Percentiles rank a stretch among this genome's conserved stretches.
Conservation (phyloP, 2,888 invertebrate species). For the Pseudanteris insignis region DNA sequence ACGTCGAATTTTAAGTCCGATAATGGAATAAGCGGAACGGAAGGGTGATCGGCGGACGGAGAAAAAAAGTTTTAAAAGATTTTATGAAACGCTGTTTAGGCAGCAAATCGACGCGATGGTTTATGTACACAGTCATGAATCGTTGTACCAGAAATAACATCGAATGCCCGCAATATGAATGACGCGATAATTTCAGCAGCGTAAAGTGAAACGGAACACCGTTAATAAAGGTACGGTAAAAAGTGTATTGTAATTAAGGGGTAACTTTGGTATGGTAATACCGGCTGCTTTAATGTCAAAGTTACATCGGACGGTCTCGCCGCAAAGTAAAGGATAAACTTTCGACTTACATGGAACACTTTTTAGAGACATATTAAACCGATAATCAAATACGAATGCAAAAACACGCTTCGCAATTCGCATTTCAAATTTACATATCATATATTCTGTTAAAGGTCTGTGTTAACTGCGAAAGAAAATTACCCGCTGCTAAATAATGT, state of each 20-base stretch:
- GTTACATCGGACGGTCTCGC: constrained; percentile 6
- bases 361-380: too few species aligned
- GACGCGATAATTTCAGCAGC: constrained; percentile 4
- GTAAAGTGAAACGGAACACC: neutral
- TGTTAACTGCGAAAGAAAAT: too few species aligned
- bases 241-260: constrained; percentile 28
- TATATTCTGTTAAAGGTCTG: too few species aligned
- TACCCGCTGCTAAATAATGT: too few species aligned
- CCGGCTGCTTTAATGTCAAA: constrained; percentile 22
- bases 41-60: too few species aligned
- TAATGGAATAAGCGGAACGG: constrained; percentile 7
- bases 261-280: constrained; percentile 27
- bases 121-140: too few species aligned
- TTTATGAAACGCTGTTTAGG: constrained; percentile 1
- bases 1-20: constrained; percentile 17
- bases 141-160: neutral
- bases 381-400: too few species aligned
- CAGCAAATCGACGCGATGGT: constrained; percentile 6
- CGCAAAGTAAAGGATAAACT: constrained; percentile 7
- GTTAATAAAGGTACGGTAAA: constrained; percentile 11
- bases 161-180: too few species aligned
- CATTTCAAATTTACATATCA: too few species aligned
- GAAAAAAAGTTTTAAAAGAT: neutral
- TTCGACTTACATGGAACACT: neutral
- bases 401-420: too few species aligned